phyloP scores from a whole-genome alignment of 2,888 invertebrate genomes.

The Netelia virgata region DNA sequence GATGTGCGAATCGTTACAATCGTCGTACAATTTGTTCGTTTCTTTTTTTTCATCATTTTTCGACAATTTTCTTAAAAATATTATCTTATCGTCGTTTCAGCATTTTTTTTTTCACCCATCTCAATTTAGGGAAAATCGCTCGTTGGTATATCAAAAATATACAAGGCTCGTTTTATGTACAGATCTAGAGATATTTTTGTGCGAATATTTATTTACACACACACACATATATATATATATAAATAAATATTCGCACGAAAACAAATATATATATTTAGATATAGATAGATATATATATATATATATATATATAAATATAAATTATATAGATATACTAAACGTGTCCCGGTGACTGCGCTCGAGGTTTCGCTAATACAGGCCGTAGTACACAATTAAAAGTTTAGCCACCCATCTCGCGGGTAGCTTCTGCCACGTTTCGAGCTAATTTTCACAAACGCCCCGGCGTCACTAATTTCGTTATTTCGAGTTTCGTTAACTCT shows the following conservation, averaged over 20 bases:
- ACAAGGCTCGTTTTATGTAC: slow-evolving; percentile 53
- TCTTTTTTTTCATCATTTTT: neutral
- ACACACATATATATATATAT: neutral
- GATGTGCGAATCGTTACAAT: neutral
- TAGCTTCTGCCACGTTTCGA: slow-evolving; percentile 62
- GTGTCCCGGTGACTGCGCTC: neutral
- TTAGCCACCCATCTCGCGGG: slow-evolving; percentile 58
- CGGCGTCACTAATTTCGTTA: slow-evolving; percentile 75
- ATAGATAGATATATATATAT: neutral
- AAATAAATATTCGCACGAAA: neutral
- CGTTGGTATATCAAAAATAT: slow-evolving; percentile 42
- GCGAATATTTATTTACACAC: neutral
- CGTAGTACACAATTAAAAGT: slow-evolving; percentile 75
- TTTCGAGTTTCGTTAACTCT: slow-evolving; percentile 73
- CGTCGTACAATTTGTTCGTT: neutral
- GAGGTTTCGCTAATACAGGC: slow-evolving; percentile 52
- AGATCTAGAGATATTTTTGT: slow-evolving; percentile 17
- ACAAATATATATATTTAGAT: neutral
- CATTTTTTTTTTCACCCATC: neutral
- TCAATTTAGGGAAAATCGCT: slow-evolving; percentile 5
- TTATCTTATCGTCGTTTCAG: slow-evolving; percentile 16
- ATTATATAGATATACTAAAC: neutral
- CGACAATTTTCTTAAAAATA: slow-evolving; percentile 60
- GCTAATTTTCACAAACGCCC: slow-evolving; percentile 74
- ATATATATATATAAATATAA: neutral